Percentiles rank a stretch among this genome's conserved stretches.
phyloP scores from a whole-genome alignment of 2,797 vertebrate genomes.

The Anguilla megastoma region DNA sequence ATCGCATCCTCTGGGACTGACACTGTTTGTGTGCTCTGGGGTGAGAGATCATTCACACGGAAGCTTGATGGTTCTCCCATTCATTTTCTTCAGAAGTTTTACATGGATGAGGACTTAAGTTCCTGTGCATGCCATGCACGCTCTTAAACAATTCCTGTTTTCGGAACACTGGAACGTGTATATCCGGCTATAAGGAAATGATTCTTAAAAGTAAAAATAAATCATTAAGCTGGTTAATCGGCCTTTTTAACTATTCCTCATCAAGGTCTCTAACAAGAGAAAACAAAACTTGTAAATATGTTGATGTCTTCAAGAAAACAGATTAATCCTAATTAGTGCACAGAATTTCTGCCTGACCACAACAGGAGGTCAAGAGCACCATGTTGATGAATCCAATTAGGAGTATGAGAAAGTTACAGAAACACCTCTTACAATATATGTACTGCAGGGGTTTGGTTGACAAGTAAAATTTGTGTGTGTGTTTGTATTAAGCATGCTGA shows the following conservation, averaged over 20 bases:
- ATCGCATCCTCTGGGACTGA: constrained; percentile 21
- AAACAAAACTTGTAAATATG: not conserved
- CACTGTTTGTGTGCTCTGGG: constrained; percentile 52
- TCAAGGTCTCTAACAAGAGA: not conserved
- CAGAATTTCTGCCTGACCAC: not conserved
- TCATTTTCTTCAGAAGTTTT: not conserved
- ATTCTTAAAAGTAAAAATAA: not conserved
- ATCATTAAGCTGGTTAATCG: not conserved
- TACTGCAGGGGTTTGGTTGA: too few relatives aligned
- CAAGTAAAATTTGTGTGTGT: not conserved
- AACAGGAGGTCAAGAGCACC: not conserved
- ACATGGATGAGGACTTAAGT: too few relatives aligned
- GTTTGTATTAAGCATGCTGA: not conserved
- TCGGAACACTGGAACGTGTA: not conserved
- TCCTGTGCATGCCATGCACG: not conserved
- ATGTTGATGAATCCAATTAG: not conserved
- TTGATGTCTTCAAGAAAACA: not conserved
- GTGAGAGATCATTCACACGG: constrained; percentile 43
- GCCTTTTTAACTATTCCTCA: not conserved
- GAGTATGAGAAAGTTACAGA: not conserved
- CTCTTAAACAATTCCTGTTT: not conserved
- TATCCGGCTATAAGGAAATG: not conserved
- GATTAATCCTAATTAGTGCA: not conserved
- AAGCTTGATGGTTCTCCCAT: not conserved
- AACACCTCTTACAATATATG: too few relatives aligned